Conservation (phyloP, 2,113 vertebrate genomes). For the Xiphophorus maculatus region DNA sequence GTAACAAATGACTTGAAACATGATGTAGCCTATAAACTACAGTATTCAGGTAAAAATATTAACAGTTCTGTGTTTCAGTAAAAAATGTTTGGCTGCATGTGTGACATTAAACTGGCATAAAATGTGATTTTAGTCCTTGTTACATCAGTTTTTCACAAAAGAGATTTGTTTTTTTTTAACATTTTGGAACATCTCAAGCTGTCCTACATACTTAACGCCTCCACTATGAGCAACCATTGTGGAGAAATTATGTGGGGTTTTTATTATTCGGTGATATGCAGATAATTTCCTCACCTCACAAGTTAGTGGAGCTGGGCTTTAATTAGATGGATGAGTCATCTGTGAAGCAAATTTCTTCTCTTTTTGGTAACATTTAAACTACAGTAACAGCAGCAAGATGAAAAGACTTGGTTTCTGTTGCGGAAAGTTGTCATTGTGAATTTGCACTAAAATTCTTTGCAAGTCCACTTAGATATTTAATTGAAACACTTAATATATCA, state of each 20-base stretch:
- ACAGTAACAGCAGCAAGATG: neutral
- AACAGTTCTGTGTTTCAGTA: too few species aligned
- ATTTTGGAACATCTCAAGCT: conserved; percentile 1
- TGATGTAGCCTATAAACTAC: too few species aligned
- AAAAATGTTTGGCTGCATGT: neutral
- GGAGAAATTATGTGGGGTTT: neutral
- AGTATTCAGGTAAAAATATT: too few species aligned
- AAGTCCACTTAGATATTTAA: too few species aligned
- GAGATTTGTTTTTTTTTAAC: neutral
- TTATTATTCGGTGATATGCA: neutral
- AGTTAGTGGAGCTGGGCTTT: neutral
- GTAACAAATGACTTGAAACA: too few species aligned
- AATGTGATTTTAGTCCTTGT: neutral
- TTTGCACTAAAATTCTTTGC: neutral
- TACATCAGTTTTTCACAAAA: neutral
- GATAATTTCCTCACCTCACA: neutral
- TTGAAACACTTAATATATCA: too few species aligned
- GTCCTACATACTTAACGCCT: neutral
- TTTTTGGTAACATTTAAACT: neutral
- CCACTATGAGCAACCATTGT: neutral
- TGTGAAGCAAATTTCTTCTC: neutral
- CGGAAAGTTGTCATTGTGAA: neutral
- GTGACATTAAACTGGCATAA: neutral
- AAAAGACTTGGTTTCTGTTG: neutral
- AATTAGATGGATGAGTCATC: neutral